These are phyloP conservation scores for Embiotoca jacksoni DNA, from an alignment of 2,113 vertebrate genomes.

Conservation along the genomic window DNA sequence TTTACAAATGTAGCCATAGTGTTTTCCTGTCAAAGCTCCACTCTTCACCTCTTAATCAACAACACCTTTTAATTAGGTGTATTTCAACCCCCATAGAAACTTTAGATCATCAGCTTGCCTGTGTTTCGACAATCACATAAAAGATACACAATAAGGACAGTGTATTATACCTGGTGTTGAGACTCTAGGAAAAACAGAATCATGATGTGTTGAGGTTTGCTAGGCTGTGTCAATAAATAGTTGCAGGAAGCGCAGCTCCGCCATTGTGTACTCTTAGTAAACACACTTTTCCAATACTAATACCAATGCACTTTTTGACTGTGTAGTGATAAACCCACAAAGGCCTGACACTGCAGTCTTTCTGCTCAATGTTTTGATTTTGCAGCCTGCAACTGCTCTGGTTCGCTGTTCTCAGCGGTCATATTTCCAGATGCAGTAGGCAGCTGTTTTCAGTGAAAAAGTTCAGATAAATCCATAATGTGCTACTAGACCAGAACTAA, in stretches of 20 bases:
- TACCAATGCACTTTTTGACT: background rate
- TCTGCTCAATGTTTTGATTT: too few relatives aligned
- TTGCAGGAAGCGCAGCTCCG: constrained; percentile 11
- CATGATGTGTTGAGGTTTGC: constrained; percentile 18
- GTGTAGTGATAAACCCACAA: background rate
- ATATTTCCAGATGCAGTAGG: too few relatives aligned
- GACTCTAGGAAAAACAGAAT: background rate
- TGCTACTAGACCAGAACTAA: too few relatives aligned
- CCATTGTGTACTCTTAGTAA: constrained; percentile 2
- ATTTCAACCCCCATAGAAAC: background rate
- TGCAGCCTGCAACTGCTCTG: too few relatives aligned
- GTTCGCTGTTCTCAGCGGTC: too few relatives aligned
- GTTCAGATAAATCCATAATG: too few relatives aligned
- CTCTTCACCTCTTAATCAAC: constrained; percentile 44
- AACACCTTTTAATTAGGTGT: constrained; percentile 7
- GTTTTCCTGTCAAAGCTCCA: constrained; percentile 2
- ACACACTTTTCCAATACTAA: background rate
- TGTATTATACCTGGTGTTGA: background rate
- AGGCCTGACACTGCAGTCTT: too few relatives aligned
- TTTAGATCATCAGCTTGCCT: constrained; percentile 11
- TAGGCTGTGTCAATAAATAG: background rate
- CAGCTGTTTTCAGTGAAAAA: too few relatives aligned
- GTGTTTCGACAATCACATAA: constrained; percentile 1
- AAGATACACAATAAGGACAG: constrained; percentile 8
- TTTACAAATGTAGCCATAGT: background rate